phyloP scores from a whole-genome alignment of 2,113 vertebrate genomes.

The Rhombomys opimus region DNA sequence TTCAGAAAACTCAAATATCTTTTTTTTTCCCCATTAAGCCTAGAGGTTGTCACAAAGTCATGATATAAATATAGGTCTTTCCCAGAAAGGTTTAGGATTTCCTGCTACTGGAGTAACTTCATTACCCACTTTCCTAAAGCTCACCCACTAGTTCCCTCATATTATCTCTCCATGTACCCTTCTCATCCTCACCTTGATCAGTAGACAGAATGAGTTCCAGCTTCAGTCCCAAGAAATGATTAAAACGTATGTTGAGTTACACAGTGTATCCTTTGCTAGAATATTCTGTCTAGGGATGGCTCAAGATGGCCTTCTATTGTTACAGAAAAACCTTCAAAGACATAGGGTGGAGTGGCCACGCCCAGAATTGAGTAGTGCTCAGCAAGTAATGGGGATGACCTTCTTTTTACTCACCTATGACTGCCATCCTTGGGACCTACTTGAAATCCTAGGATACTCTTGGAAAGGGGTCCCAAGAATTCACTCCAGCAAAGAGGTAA shows the following conservation, averaged over 20 bases:
- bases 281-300: slow-evolving; percentile 2
- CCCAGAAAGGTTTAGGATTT: slow-evolving; percentile 56
- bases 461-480: not conserved
- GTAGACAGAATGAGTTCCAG: slow-evolving; percentile 18
- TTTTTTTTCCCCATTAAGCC: slow-evolving; percentile 24
- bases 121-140: slow-evolving; percentile 37
- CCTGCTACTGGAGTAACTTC: slow-evolving; percentile 20
- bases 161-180: not conserved
- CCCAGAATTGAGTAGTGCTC: not conserved
- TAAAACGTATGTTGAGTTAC: not conserved
- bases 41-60: slow-evolving; percentile 11
- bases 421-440: not conserved
- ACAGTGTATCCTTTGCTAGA: not conserved
- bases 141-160: not conserved
- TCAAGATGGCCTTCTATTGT: not conserved
- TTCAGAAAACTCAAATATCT: slow-evolving; percentile 7
- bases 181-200: slow-evolving; percentile 2
- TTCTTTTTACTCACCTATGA: not conserved
- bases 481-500: not conserved
- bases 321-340: not conserved
- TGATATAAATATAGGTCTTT: slow-evolving; percentile 15
- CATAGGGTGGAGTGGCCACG: not conserved
- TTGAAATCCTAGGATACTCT: not conserved
- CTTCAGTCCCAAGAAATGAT: slow-evolving; percentile 36
- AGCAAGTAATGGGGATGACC: not conserved